Base-by-base conservation (phyloP, 2,113 vertebrate species). In the Gulo gulo region DNA sequence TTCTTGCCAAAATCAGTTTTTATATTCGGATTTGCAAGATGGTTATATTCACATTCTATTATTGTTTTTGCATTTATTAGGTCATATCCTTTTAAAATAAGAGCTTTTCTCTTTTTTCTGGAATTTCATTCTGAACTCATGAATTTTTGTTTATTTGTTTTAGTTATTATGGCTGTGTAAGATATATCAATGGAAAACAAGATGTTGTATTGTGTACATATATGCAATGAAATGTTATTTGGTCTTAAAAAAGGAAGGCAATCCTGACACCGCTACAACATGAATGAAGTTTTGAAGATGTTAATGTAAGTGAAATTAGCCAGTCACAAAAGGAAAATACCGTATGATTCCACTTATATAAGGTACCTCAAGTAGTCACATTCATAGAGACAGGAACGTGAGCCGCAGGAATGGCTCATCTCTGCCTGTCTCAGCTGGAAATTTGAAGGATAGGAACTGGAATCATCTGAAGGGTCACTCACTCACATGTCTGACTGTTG, bases 11-110 rank as follows among this genome's bases (percentile, higher is more conserved):
- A 36, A 47, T 55, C 24, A 47, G 18, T 57, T 31, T 39, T 69
- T 84, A 55, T 9, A 45, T 65, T 47, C 91, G 9, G 18, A 84
- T 50, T 80, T 95, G 7, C 26, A 80, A 91, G 79, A 91, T 79
- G 50, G 8, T 57, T 50, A 74, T 14, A 69, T 95, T 79, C 50
- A 67, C 16, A 47, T 39, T 69, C 13, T 79, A 36, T 47, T 47
- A 21, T 86, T 39, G 23, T 39, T 79, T 86, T n/a, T 50, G 24
- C 34, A 61, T 71, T 91, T 50, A 69, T 59, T 59, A 50, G 18
- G 8, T 67, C 18, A n/a, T 26, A 13, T 57, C 59, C 11, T 84
- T 83, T 73, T 57, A 36, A 59, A 39, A 86, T 31, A 81, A 61
- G 18, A 61, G 18, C 4, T 81, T 71, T 57, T 65, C 42, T 65